Base-by-base conservation (phyloP, 1,140 invertebrate species). In the Drosophila ironensis region DNA sequence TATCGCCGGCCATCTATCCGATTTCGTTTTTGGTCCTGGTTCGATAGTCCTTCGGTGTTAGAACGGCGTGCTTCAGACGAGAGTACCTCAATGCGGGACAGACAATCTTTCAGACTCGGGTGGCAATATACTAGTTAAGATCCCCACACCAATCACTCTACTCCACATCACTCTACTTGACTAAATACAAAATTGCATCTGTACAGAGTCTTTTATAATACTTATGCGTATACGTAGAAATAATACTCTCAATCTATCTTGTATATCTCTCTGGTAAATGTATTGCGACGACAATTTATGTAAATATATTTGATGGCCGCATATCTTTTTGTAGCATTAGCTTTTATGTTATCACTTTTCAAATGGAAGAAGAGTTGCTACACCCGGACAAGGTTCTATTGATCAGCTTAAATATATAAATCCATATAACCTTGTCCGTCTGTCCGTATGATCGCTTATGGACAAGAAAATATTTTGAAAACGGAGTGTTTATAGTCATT, bases 11-110 rank as follows among this genome's bases (percentile, higher is more conserved):
- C 69, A 63, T 64, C n/a, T n/a, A 24, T 64, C 35, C 20, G 33
- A 64, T 64, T 64, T 64, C 33, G 42, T 64, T 56, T 64, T 56
- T 64, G 60, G 56, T 8, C 57, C 57, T 11, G 60, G 60, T 64
- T 64, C 24, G 60, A 64, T 63, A 14, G 9, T 53, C 52, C 33
- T 37, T 54, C 59, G 80, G 54, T 84, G 80, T 86, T 86, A 80
- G 41, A 88, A 72, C 72, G 86, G 78, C 70, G 53, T 81, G 73
- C 76, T 87, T 82, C 69, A 75, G 87, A 88, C 77, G 75, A 81
- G 70, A 69, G 80, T 88, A 86, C 78, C 80, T 88, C 87, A 88
- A 78, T 88, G 87, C 87, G 57, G 67, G 69, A 59, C 87, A 82
- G 87, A 82, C 68, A 70, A 47, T 33, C 56, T 50, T 19, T 14